phyloP scores from a whole-genome alignment of 1,140 invertebrate species.

The Micrasema minimum region DNA sequence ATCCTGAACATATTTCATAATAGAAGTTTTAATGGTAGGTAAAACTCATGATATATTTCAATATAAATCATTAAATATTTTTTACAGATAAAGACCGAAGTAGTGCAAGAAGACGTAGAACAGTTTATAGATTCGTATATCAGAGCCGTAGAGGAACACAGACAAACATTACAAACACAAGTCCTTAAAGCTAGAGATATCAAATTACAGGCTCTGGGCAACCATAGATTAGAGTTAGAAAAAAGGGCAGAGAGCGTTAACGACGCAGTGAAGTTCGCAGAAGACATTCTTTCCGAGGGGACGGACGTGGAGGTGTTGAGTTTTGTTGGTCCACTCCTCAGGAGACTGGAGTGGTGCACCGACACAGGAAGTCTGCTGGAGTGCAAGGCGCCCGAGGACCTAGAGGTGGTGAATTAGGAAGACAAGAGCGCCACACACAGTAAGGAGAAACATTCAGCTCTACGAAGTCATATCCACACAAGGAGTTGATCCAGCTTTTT shows the following conservation, averaged over 20 bases:
- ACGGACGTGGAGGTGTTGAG: constrained; percentile 76
- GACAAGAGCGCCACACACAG: constrained; percentile 60
- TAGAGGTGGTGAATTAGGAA: constrained; percentile 66
- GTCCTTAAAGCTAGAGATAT: constrained; percentile 59
- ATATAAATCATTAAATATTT: too few species aligned
- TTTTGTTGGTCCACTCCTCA: constrained; percentile 71
- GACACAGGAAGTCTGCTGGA: constrained; percentile 64
- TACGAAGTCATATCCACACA: constrained; percentile 69
- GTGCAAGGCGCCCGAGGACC: constrained; percentile 62
- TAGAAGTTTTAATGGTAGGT: too few species aligned
- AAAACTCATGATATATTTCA: too few species aligned
- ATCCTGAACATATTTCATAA: too few species aligned
- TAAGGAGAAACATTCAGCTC: constrained; percentile 61
- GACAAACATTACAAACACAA: constrained; percentile 63
- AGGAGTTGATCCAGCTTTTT: constrained; percentile 68
- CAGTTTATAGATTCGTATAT: constrained; percentile 71
- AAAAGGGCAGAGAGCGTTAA: constrained; percentile 61
- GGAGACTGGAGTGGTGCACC: constrained; percentile 70
- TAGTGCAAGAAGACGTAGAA: constrained; percentile 72
- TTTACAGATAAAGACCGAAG: constrained; percentile 64
- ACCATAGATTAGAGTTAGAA: constrained; percentile 64
- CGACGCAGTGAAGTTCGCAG: constrained; percentile 70
- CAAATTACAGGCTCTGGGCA: constrained; percentile 64
- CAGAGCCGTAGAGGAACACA: constrained; percentile 71
- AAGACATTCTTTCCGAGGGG: constrained; percentile 73